Conservation (phyloP, 2,888 invertebrate genomes). For the Scrobipalpa atriplicella region DNA sequence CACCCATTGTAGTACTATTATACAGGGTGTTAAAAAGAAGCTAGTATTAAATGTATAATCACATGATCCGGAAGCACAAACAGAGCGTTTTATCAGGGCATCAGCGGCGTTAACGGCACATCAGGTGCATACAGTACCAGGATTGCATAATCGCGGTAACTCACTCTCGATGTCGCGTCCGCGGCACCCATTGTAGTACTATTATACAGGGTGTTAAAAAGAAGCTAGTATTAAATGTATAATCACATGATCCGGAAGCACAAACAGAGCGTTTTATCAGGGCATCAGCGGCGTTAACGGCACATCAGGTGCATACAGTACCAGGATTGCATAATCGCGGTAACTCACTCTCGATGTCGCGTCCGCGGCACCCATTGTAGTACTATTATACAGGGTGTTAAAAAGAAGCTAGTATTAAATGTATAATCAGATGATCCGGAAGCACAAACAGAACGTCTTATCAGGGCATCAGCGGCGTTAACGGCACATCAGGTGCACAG, state of each 20-base stretch:
- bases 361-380: constrained; percentile 65
- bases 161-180: too few relatives aligned
- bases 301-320: too few relatives aligned
- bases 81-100: constrained; percentile 53
- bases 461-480: constrained; percentile 67
- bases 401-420: neutral
- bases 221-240: neutral
- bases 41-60: neutral
- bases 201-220: too few relatives aligned
- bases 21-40: too few relatives aligned
- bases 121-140: too few relatives aligned
- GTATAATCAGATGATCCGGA: constrained; percentile 21
- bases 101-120: constrained; percentile 71
- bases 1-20: constrained; percentile 73
- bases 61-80: constrained; percentile 23
- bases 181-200: too few relatives aligned
- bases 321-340: constrained; percentile 71
- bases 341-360: constrained; percentile 77
- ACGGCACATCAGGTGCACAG: too few relatives aligned
- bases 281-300: constrained; percentile 73
- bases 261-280: constrained; percentile 48
- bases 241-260: constrained; percentile 24
- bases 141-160: too few relatives aligned
- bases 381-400: too few relatives aligned
- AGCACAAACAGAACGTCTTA: constrained; percentile 39